phyloP scores from a whole-genome alignment of 2,113 vertebrate species.

The Festucalex cinctus region DNA sequence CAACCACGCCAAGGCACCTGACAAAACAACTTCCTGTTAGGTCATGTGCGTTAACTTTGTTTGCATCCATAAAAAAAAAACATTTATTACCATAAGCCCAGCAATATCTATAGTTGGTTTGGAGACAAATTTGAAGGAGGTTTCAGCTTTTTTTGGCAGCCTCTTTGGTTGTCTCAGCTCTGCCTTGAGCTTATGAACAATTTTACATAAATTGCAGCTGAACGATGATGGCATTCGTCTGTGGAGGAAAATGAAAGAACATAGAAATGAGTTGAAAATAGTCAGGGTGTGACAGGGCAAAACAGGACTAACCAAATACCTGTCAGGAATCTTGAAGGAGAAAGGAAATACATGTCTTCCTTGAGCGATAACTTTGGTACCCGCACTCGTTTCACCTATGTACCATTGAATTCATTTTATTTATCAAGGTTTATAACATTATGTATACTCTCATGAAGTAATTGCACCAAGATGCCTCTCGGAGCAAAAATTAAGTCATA shows the following conservation, averaged over 20 bases:
- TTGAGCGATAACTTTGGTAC: slow-evolving; percentile 33
- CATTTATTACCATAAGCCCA: slow-evolving; percentile 51
- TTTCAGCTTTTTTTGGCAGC: slow-evolving; percentile 30
- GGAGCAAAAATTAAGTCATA: neutral
- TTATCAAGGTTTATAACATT: neutral
- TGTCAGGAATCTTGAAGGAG: slow-evolving; percentile 56
- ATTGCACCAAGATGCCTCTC: neutral
- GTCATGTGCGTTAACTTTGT: rapidly evolving
- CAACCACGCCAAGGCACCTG: slow-evolving; percentile 53
- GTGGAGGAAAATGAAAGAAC: slow-evolving; percentile 1
- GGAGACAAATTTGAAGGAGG: slow-evolving; percentile 59
- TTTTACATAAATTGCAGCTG: slow-evolving; percentile 25
- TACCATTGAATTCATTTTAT: neutral
- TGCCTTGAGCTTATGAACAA: slow-evolving; percentile 58
- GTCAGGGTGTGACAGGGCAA: neutral
- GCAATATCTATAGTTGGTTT: slow-evolving; percentile 42
- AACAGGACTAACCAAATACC: slow-evolving; percentile 17
- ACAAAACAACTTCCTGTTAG: slow-evolving; percentile 2
- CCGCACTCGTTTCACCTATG: slow-evolving; percentile 21
- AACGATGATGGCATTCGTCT: slow-evolving; percentile 65
- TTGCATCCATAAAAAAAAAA: rapidly evolving
- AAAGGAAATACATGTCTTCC: slow-evolving; percentile 63
- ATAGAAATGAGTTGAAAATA: rapidly evolving
- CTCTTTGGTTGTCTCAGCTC: slow-evolving; percentile 58
- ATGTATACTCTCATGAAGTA: neutral